Evolutionary conservation across 2,888 invertebrate species (phyloP).

Genomic region (Tyria jacobaeae): DNA sequence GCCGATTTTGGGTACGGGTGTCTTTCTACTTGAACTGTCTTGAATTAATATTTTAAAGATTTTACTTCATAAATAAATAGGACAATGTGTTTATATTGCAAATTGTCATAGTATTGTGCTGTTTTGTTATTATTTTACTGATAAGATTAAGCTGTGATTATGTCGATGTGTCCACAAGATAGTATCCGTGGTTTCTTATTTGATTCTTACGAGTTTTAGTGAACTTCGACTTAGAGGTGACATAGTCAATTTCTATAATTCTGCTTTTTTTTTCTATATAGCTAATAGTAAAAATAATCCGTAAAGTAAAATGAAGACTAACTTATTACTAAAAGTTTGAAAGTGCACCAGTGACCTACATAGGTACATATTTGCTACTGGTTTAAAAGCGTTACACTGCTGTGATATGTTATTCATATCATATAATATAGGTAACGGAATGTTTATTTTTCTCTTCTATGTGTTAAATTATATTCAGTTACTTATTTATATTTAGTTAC

Average conservation of each 20-base stretch:
- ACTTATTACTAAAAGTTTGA: slow-evolving; percentile 19
- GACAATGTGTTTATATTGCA: slow-evolving; percentile 20
- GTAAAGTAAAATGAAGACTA: neutral
- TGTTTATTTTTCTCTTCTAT: too few species aligned
- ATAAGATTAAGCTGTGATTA: slow-evolving; percentile 8
- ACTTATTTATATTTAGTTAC: too few species aligned
- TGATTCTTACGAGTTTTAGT: slow-evolving; percentile 36
- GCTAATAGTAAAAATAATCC: neutral
- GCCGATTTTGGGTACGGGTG: slow-evolving; percentile 64
- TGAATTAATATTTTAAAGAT: slow-evolving; percentile 27
- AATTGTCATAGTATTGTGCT: slow-evolving; percentile 52
- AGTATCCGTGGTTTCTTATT: slow-evolving; percentile 31
- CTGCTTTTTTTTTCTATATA: neutral
- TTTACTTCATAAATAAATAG: slow-evolving; percentile 8
- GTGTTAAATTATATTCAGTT: too few species aligned
- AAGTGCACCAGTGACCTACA: slow-evolving; percentile 46
- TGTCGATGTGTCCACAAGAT: slow-evolving; percentile 25
- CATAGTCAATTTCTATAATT: slow-evolving; percentile 67
- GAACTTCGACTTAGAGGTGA: slow-evolving; percentile 47
- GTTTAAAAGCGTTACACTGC: neutral
- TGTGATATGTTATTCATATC: neutral
- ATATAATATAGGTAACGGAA: neutral
- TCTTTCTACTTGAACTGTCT: slow-evolving; percentile 42
- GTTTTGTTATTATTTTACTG: slow-evolving; percentile 45
- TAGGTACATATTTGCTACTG: slow-evolving; percentile 13